Base-by-base conservation (phyloP, 2,797 vertebrate genomes). In the Mustela erminea region DNA sequence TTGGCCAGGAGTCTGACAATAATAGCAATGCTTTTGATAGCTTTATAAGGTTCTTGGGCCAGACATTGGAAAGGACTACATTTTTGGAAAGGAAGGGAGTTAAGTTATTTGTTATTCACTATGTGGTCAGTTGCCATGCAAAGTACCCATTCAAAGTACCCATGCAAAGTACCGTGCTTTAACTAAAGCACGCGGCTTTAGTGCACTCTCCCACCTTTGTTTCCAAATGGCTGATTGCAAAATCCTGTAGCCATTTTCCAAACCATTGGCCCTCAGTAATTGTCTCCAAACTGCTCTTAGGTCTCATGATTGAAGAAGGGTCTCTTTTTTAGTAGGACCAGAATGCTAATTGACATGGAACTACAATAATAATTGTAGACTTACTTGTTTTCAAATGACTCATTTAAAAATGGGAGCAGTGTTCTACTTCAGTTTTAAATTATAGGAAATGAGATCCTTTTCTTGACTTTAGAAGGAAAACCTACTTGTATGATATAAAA, bases 41-140 rank as follows among this genome's bases (percentile, higher is more conserved):
- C 43, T 46, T 84, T 43, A 35, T 4, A 66, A 43, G 43, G 21
- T 60, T 35, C 35, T 54, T 32, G 87, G 17, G 18, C 68, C 13
- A 95, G 92, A 91, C 35, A 70, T 32, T 38, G 6, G 38, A 86
- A 93, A 85, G 27, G 13, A 77, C 14, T 68, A 54, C 27, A 4
- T 54, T 74, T 80, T 68, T 38, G 43, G 12, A 23, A 60, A 87
- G 10, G 21, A 43, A 41, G 46, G 2, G 7, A 72, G 17, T 77
- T 87, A 52, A 89, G 49, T 92, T 78, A n/a, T 75, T 91, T 85
- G 25, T 90, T 90, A 87, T 82, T 89, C 35, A 94, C 21, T 83
- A 3, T 62, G 7, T 70, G 5, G 72, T 72, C 49, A 49, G 11
- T n/a, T 93, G 56, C 29, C 43, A 46, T 41, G 7, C 15, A 81